These are phyloP conservation scores for Romanogobio albipinnatus DNA, from an alignment of 2,113 vertebrate genomes.

Conservation along the genomic window DNA sequence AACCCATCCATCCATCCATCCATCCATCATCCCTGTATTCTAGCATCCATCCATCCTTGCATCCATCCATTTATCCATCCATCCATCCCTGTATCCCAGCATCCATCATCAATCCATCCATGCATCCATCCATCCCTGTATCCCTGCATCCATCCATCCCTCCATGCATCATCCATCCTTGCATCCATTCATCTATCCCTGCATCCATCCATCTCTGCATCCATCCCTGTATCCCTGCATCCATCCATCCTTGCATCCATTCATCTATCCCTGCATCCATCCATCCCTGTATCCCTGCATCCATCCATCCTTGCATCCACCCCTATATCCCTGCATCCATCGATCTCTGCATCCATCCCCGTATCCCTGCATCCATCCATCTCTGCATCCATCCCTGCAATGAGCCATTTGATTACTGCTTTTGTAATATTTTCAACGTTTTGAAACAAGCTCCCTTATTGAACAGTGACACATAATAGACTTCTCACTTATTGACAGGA, in stretches of 20 bases:
- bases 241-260: not conserved
- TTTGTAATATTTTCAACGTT: not conserved
- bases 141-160: not conserved
- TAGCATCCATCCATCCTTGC: not conserved
- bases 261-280: too few relatives aligned
- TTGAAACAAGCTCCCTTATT: not conserved
- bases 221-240: not conserved
- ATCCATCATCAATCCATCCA: too few relatives aligned
- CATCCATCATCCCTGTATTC: not conserved
- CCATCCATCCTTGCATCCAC: not conserved
- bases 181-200: not conserved
- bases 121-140: not conserved
- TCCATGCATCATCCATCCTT: not conserved
- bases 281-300: too few relatives aligned
- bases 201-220: not conserved
- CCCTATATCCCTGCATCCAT: not conserved
- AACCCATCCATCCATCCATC: not conserved
- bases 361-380: not conserved
- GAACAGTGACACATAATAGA: not conserved
- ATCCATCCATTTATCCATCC: too few relatives aligned
- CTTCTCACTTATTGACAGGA: not conserved
- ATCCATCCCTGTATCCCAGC: too few relatives aligned
- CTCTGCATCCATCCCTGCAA: not conserved
- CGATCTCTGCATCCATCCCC: not conserved
- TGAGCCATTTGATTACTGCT: not conserved